Evolutionary conservation across 2,888 invertebrate genomes (phyloP).

Genomic region (Apotomis turbidana): DNA sequence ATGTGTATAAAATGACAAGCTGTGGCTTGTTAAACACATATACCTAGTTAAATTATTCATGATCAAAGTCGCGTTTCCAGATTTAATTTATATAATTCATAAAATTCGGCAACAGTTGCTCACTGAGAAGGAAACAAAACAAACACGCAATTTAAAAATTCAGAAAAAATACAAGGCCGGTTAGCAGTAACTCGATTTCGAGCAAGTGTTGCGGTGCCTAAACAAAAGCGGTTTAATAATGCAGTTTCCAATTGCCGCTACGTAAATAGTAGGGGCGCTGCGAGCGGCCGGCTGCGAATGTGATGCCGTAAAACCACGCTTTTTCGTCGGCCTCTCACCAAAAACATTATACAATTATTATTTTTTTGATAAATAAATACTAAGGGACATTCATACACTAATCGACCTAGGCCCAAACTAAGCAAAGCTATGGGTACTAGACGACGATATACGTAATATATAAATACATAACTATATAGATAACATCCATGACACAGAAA

Average conservation of each 20-base stretch:
- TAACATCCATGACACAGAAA: too few relatives aligned
- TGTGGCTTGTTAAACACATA: too few relatives aligned
- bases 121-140: constrained; percentile 30
- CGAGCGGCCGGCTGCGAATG: constrained; percentile 46
- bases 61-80: background rate
- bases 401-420: too few relatives aligned
- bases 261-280: constrained; percentile 76
- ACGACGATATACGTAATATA: too few relatives aligned
- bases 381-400: too few relatives aligned
- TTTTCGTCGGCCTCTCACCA: constrained; percentile 35
- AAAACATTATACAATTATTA: too few relatives aligned
- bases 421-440: too few relatives aligned
- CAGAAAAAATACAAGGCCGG: constrained; percentile 49
- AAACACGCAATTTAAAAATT: constrained; percentile 40
- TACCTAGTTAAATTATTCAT: too few relatives aligned
- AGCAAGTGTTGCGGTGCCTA: constrained; percentile 76
- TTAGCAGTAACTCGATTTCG: constrained; percentile 52
- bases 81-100: background rate
- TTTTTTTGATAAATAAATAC: too few relatives aligned
- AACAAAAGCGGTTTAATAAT: constrained; percentile 84
- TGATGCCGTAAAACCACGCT: constrained; percentile 56
- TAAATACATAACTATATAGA: too few relatives aligned
- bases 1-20: too few relatives aligned
- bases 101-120: constrained; percentile 6
- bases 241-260: constrained; percentile 83